Evolutionary conservation across 2,113 vertebrate species (phyloP), one percentile per base, ranked within the genome.

Genomic region (Nothobranchius kuhntae): DNA sequence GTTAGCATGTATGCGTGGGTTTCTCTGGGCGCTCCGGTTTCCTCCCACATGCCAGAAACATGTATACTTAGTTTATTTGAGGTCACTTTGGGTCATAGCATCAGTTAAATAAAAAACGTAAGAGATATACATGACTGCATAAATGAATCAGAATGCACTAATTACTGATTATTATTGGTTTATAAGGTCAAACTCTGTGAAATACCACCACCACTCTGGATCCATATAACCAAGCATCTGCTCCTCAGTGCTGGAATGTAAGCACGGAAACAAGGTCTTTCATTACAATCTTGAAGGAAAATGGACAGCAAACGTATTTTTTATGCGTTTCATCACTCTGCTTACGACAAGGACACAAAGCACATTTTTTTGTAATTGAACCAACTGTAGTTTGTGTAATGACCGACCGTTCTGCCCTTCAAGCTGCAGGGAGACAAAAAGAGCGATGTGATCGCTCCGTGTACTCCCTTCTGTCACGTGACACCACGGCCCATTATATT

Each of bases 401-500:
- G 2, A 75, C 75, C 85, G 77, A 86, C 77, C 79, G 74, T 81
- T 88, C 65, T 89, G 88, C 81, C 88, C 88, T 90, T 90, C 84
- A 86, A 87, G 70, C 77, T 53, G 68, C 59, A 62, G 58, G 83
- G 73, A 59, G 71, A 62, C 44, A 74, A 50, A 86, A 68, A 85
- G 74, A 82, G 78, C 5, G 62, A 88, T 87, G 69, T 89, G 84
- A 89, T 88, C 54, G 64, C 77, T 70, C 74, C 61, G 46, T 86
- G 80, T 81, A 84, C 84, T 89, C 65, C 74, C 52, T 77, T 61
- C 52, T 69, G 81, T 90, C 88, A 90, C 77, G 75, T 91, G 90
- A 90, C 81, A 71, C 80, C 77, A 53, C 86, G 88, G 89, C 75
- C 82, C 83, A 91, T 88, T 89, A 89, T 87, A 85, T 85, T 87